phyloP scores from a whole-genome alignment of 2,888 invertebrate genomes.

The Sisyra nigra region DNA sequence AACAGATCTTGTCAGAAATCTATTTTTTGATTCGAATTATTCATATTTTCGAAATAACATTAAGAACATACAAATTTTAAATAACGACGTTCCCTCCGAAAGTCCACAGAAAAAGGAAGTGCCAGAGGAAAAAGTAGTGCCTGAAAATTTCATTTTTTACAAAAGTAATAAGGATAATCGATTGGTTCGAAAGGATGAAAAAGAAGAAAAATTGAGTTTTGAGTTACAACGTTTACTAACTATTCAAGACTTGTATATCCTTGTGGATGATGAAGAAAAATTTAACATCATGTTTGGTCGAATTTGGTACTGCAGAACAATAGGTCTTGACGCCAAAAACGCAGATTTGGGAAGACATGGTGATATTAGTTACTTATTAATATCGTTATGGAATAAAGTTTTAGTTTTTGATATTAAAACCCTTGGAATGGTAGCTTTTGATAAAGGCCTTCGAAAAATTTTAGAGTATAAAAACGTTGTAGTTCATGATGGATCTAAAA shows the following conservation, averaged over 20 bases:
- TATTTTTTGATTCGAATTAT: neutral
- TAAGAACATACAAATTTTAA: neutral
- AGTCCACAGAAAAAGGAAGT: no score
- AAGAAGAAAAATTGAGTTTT: neutral
- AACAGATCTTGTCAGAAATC: neutral
- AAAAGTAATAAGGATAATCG: no score
- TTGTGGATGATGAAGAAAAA: no score
- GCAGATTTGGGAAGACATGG: neutral
- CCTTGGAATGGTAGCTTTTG: neutral
- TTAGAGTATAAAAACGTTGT: neutral
- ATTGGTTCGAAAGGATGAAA: neutral
- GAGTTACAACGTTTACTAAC: neutral
- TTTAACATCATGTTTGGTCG: no score
- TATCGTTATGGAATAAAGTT: neutral
- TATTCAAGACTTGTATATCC: no score
- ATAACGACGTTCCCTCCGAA: neutral
- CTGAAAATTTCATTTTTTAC: no score
- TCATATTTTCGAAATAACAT: neutral
- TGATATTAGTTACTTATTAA: neutral
- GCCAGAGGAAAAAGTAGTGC: no score
- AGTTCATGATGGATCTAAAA: neutral
- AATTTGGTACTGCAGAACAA: neutral
- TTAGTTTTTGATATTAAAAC: slow-evolving; percentile 2
- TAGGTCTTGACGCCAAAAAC: slow-evolving; percentile 1
- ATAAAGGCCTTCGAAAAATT: neutral